Percentiles rank a stretch among this genome's conserved stretches.
Conservation (phyloP, 2,113 vertebrate species). For the Coreoperca whiteheadi region DNA sequence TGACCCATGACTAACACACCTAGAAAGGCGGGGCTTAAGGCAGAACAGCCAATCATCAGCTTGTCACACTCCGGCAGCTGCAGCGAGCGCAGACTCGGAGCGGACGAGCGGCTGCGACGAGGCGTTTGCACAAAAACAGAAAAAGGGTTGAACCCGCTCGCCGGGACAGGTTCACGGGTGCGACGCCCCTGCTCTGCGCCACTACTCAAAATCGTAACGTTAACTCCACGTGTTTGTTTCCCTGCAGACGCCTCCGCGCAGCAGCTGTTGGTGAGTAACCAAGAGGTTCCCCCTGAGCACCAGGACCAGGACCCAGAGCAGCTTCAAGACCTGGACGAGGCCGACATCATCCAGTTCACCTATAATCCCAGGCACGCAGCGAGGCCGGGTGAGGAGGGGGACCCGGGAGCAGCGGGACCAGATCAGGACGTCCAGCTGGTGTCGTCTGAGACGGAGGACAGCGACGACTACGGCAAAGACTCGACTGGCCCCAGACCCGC, state of each 20-base stretch:
- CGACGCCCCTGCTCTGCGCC: no score
- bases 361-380: not conserved
- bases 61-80: no score
- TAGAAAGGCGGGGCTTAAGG: no score
- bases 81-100: no score
- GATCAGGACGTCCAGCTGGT: not conserved
- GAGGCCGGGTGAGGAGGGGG: not conserved
- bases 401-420: not conserved
- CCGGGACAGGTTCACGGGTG: no score
- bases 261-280: not conserved
- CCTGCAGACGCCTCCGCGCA: conserved; percentile 11
- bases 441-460: conserved; percentile 46
- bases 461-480: conserved; percentile 27
- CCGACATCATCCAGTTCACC: conserved; percentile 37
- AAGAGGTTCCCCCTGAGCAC: not conserved
- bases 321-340: conserved; percentile 2
- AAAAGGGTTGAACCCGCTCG: no score
- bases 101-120: no score
- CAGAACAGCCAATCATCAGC: no score
- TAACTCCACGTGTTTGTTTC: no score
- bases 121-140: no score
- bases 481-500: not conserved
- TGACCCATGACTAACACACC: no score
- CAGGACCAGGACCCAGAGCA: not conserved
- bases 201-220: no score